A percentile compares a stretch with the other conserved stretches of the same genome.
phyloP scores from a whole-genome alignment of 2,797 vertebrate genomes.

The Sebastes melanostomus region DNA sequence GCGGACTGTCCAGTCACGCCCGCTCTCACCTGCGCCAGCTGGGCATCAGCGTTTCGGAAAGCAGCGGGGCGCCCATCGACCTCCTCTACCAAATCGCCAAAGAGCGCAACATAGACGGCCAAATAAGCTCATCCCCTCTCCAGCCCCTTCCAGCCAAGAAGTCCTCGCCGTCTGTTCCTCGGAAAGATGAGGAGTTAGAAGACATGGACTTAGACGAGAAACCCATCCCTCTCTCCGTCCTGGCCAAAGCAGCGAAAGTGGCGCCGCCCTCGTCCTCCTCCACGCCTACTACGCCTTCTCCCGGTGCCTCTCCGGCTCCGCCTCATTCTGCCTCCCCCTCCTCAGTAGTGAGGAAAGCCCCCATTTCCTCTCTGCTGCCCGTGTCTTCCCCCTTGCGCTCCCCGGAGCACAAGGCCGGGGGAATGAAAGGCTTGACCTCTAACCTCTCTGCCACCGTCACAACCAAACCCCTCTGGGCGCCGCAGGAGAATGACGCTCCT shows the following conservation, averaged over 20 bases:
- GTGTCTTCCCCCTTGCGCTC: constrained; percentile 87
- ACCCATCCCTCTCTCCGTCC: constrained; percentile 66
- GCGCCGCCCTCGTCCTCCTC: constrained; percentile 57
- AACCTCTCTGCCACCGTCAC: constrained; percentile 74
- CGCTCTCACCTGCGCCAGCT: constrained; percentile 92
- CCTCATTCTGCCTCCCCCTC: constrained; percentile 84
- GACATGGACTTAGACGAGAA: constrained; percentile 79
- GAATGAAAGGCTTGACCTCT: constrained; percentile 77
- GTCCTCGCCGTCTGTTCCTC: constrained; percentile 12
- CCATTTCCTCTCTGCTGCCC: constrained; percentile 85
- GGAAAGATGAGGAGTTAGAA: constrained; percentile 68
- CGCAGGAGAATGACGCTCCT: constrained; percentile 91
- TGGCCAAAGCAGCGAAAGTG: constrained; percentile 70
- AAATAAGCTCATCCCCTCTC: constrained; percentile 32
- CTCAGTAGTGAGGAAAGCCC: constrained; percentile 89
- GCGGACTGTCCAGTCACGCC: constrained; percentile 91
- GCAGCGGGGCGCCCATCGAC: constrained; percentile 89
- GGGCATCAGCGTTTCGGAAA: constrained; percentile 88
- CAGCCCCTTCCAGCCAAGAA: constrained; percentile 74
- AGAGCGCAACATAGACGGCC: constrained; percentile 78
- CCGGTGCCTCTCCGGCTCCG: constrained; percentile 69
- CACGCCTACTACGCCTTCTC: constrained; percentile 63
- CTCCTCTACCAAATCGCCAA: constrained; percentile 90
- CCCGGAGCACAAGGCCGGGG: constrained; percentile 83
- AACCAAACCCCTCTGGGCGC: constrained; percentile 90